Evolutionary conservation across 2,888 invertebrate species (phyloP).

Genomic region (Mechanitis mazaeus): DNA sequence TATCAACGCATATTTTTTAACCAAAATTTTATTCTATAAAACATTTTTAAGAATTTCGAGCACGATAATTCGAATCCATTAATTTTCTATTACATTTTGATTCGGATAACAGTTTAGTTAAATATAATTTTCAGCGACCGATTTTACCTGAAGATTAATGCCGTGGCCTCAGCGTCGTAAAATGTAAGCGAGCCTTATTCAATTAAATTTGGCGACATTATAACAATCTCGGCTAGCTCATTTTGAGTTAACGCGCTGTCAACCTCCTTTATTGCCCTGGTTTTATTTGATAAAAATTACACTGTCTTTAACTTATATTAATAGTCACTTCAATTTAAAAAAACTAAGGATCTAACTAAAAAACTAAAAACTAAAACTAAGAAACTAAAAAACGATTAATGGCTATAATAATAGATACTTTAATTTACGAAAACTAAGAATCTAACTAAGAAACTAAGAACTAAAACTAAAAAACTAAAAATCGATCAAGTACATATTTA

Average conservation of each 20-base stretch:
- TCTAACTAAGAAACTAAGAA: too few species aligned
- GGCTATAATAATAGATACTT: too few species aligned
- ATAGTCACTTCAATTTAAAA: neutral
- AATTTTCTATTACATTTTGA: constrained; percentile 39
- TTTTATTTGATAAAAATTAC: constrained; percentile 38
- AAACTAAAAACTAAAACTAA: too few species aligned
- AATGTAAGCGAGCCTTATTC: constrained; percentile 74
- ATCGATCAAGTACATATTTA: too few species aligned
- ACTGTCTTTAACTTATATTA: constrained; percentile 7
- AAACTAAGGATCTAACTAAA: neutral
- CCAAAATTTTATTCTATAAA: neutral
- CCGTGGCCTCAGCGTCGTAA: constrained; percentile 65
- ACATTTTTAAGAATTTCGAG: neutral
- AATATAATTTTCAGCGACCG: constrained; percentile 72
- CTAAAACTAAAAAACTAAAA: too few species aligned
- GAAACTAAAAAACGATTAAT: too few species aligned
- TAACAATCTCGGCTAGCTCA: constrained; percentile 68
- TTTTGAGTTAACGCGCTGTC: constrained; percentile 54
- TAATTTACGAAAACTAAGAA: too few species aligned
- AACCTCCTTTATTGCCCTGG: constrained; percentile 50
- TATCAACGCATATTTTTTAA: constrained; percentile 41
- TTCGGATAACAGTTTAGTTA: constrained; percentile 39
- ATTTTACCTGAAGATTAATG: constrained; percentile 70
- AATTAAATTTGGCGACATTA: constrained; percentile 73
- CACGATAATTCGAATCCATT: neutral